These are phyloP conservation scores for Drosophila demipolita DNA, from an alignment of 2,888 invertebrate species.

Conservation along the genomic window DNA sequence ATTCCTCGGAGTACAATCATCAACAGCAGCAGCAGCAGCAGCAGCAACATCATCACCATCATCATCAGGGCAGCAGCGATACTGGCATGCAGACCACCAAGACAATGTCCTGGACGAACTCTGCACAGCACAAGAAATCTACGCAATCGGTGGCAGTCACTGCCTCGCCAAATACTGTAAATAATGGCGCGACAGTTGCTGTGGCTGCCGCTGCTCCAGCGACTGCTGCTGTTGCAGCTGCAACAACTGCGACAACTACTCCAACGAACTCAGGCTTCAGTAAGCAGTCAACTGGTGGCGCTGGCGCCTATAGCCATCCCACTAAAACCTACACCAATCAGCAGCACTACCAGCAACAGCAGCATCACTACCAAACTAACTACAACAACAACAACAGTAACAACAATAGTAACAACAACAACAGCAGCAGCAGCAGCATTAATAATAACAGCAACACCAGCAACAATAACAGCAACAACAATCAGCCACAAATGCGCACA, in stretches of 20 bases:
- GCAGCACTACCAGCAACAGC: slow-evolving; percentile 81
- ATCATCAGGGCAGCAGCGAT: slow-evolving; percentile 67
- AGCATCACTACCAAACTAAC: slow-evolving; percentile 65
- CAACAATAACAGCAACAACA: slow-evolving; percentile 69
- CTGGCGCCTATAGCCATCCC: slow-evolving; percentile 64
- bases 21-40: slow-evolving; percentile 63
- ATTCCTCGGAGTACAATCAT: slow-evolving; percentile 69
- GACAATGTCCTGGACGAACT: slow-evolving; percentile 85
- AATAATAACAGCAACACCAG: slow-evolving; percentile 26
- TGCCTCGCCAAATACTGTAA: slow-evolving; percentile 83
- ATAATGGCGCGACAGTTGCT: slow-evolving; percentile 34
- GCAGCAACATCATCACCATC: slow-evolving; percentile 48
- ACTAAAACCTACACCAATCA: slow-evolving; percentile 79
- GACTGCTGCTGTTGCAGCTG: slow-evolving; percentile 8
- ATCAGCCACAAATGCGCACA: slow-evolving; percentile 82
- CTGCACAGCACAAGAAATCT: slow-evolving; percentile 85
- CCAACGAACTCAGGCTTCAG: slow-evolving; percentile 22
- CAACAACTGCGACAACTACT: slow-evolving; percentile 13
- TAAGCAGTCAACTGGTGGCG: slow-evolving; percentile 32
- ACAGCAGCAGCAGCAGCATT: background rate
- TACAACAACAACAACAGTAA: slow-evolving; percentile 41
- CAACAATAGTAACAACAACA: slow-evolving; percentile 16
- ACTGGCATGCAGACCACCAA: slow-evolving; percentile 77
- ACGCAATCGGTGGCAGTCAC: slow-evolving; percentile 84
- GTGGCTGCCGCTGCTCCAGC: slow-evolving; percentile 26